Evolutionary conservation across 2,888 invertebrate species (phyloP).

Genomic region (Uropetala carovei): DNA sequence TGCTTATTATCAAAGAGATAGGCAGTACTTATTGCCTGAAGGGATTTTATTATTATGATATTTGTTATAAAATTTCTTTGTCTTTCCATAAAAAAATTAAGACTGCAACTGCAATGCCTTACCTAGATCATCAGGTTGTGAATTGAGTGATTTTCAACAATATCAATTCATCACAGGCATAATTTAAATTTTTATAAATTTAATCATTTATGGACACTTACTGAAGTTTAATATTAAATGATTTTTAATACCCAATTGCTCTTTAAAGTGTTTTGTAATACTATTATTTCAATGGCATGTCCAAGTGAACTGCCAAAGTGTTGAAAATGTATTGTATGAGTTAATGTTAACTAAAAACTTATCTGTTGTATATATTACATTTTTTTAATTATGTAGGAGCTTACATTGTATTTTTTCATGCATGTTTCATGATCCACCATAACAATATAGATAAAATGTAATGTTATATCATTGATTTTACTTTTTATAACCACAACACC

Average conservation of each 20-base stretch:
- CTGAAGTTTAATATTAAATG: slow-evolving; percentile 4
- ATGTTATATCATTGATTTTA: not conserved
- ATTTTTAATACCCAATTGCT: not conserved
- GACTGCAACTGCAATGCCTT: slow-evolving; percentile 15
- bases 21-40: not conserved
- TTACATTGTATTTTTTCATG: slow-evolving; percentile 32
- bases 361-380: slow-evolving; percentile 14
- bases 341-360: not conserved
- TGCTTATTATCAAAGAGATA: not conserved
- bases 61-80: not conserved
- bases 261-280: not conserved
- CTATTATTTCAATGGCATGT: not conserved
- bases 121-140: not conserved
- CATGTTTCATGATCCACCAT: slow-evolving; percentile 25
- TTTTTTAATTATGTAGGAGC: slow-evolving; percentile 15
- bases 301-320: not conserved
- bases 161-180: not conserved
- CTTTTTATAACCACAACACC: not conserved
- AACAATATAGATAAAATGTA: slow-evolving; percentile 4
- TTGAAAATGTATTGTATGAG: slow-evolving; percentile 10
- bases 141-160: not conserved
- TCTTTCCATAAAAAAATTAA: slow-evolving; percentile 1
- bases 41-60: not conserved
- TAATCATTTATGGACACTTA: not conserved
- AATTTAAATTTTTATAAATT: not conserved